Evolutionary conservation across 2,888 invertebrate species (phyloP).

Genomic region (Sinohyriopsis cumingii): DNA sequence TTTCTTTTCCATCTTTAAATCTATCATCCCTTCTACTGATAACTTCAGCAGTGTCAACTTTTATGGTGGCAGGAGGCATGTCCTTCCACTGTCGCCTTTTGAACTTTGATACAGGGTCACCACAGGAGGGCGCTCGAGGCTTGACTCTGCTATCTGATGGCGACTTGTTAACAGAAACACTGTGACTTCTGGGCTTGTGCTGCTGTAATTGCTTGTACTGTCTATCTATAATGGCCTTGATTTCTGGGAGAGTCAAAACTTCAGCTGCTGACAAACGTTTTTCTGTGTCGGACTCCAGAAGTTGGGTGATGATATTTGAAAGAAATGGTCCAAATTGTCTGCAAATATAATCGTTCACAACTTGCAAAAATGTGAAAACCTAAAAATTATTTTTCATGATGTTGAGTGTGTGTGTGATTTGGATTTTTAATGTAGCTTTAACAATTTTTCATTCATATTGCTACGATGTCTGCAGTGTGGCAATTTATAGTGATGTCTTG

Average conservation of each 20-base stretch:
- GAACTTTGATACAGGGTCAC: neutral
- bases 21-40: too few relatives aligned
- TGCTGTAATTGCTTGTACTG: slow-evolving; percentile 8
- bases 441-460: too few relatives aligned
- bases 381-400: too few relatives aligned
- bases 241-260: slow-evolving; percentile 43
- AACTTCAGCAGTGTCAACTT: too few relatives aligned
- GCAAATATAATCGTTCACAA: slow-evolving; percentile 7
- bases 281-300: slow-evolving; percentile 52
- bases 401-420: too few relatives aligned
- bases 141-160: neutral
- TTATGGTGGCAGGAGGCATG: too few relatives aligned
- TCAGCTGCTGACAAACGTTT: slow-evolving; percentile 54
- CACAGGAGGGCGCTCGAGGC: neutral
- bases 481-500: too few relatives aligned
- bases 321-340: slow-evolving; percentile 55
- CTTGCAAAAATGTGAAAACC: too few relatives aligned
- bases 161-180: neutral
- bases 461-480: too few relatives aligned
- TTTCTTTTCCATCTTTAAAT: slow-evolving; percentile 6
- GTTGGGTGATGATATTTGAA: slow-evolving; percentile 43
- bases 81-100: too few relatives aligned
- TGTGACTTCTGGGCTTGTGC: slow-evolving; percentile 11
- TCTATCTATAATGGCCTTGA: slow-evolving; percentile 25
- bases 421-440: too few relatives aligned